Conservation (phyloP, 1,140 invertebrate genomes). For the Ooceraea biroi region DNA sequence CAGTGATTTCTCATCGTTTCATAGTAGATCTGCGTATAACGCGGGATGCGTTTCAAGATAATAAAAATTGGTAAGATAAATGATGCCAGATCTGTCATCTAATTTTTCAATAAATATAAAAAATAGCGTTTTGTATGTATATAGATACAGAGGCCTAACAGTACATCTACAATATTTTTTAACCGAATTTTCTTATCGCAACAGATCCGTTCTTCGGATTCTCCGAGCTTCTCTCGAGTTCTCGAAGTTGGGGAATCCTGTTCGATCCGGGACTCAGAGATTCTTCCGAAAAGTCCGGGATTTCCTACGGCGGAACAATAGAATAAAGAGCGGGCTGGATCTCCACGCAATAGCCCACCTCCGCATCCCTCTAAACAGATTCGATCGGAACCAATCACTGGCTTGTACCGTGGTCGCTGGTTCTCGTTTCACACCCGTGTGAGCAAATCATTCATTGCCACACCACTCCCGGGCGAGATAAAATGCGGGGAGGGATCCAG, state of each 20-base stretch:
- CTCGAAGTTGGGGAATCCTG: neutral
- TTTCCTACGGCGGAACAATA: neutral
- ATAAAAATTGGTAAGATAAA: too few relatives aligned
- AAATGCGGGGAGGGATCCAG: conserved; percentile 62
- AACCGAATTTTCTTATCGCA: too few relatives aligned
- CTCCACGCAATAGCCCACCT: conserved; percentile 46
- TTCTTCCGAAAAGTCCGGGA: neutral
- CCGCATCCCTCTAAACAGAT: conserved; percentile 69
- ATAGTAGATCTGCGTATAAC: too few relatives aligned
- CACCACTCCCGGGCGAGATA: conserved; percentile 62
- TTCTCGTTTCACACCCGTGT: conserved; percentile 80
- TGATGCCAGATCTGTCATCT: too few relatives aligned
- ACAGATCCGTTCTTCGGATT: neutral
- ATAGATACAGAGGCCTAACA: too few relatives aligned
- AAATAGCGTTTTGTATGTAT: too few relatives aligned
- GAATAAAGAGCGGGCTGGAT: conserved; percentile 31
- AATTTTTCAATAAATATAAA: too few relatives aligned
- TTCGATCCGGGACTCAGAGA: neutral
- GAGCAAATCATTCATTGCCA: conserved; percentile 63
- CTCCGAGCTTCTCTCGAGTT: neutral
- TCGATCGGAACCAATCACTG: conserved; percentile 72
- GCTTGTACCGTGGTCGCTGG: conserved; percentile 36
- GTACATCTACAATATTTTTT: too few relatives aligned
- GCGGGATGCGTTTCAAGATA: too few relatives aligned
- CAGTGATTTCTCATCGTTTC: too few relatives aligned